Evolutionary conservation across 2,888 invertebrate species (phyloP).

Genomic region (Spialia ferax): DNA sequence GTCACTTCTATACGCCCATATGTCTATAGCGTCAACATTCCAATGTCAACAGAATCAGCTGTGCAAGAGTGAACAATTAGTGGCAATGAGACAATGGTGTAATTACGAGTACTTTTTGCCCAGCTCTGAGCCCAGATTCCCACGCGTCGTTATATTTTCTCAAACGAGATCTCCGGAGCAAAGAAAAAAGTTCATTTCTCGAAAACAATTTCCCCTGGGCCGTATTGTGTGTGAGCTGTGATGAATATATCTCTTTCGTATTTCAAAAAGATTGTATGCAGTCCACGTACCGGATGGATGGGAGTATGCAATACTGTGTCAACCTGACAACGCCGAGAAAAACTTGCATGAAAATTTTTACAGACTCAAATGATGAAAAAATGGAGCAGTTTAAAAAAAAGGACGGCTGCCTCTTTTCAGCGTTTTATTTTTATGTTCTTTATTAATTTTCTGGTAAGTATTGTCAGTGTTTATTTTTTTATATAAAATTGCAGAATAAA

Average conservation of each 20-base stretch:
- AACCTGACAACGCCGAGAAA: neutral
- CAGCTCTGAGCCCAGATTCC: slow-evolving; percentile 1
- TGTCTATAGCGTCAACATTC: neutral
- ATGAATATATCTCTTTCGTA: neutral
- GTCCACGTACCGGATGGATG: slow-evolving; percentile 5
- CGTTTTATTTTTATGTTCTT: too few relatives aligned
- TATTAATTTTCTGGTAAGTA: too few relatives aligned
- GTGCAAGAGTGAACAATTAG: slow-evolving; percentile 32
- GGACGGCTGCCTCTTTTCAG: too few relatives aligned
- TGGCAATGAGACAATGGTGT: slow-evolving; percentile 25
- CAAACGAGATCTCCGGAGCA: neutral
- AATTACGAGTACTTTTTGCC: slow-evolving; percentile 31
- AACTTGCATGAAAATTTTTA: neutral
- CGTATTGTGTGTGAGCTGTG: neutral
- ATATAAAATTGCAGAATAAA: too few relatives aligned
- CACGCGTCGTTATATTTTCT: slow-evolving; percentile 15
- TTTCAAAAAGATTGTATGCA: neutral
- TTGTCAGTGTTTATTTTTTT: too few relatives aligned
- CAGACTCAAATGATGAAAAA: too few relatives aligned
- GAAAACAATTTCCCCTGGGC: neutral
- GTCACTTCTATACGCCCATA: neutral
- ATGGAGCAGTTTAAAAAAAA: too few relatives aligned
- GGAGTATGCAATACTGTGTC: neutral
- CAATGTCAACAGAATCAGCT: slow-evolving; percentile 29
- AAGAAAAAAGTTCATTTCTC: slow-evolving; percentile 6